A percentile compares a stretch with the other conserved stretches of the same genome.
phyloP scores from a whole-genome alignment of 2,113 vertebrate genomes.

The rat (Rattus norvegicus) region DNA sequence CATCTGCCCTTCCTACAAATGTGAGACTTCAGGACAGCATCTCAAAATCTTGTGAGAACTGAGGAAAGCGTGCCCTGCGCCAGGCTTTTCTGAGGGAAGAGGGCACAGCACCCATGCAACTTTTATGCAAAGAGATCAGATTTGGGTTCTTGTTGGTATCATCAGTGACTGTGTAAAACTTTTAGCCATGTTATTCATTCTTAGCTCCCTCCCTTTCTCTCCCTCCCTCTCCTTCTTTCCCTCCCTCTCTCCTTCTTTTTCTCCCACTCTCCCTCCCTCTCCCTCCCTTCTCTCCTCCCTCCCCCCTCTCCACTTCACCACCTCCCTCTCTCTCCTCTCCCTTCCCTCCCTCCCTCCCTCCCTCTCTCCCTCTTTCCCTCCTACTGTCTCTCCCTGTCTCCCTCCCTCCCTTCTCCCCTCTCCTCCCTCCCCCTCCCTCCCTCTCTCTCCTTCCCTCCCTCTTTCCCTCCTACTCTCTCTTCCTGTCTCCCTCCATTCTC shows the following conservation, averaged over 20 bases:
- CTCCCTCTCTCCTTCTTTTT: fast-evolving
- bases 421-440: too few species aligned
- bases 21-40: not conserved
- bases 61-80: not conserved
- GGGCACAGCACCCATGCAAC: too few species aligned
- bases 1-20: not conserved
- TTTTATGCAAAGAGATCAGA: not conserved
- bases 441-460: fast-evolving
- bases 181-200: not conserved
- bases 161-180: not conserved
- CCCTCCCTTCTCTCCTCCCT: too few species aligned
- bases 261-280: not conserved
- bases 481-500: too few species aligned
- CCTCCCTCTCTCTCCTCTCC: too few species aligned
- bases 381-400: too few species aligned
- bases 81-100: not conserved
- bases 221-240: fast-evolving
- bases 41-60: not conserved
- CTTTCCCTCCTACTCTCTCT: too few species aligned
- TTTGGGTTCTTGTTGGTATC: not conserved
- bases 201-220: not conserved
- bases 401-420: too few species aligned
- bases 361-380: fast-evolving
- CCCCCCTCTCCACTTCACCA: too few species aligned
- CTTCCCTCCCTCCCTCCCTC: too few species aligned